These are phyloP conservation scores for Rhagoletis pomonella DNA, from an alignment of 1,140 invertebrate genomes.

Conservation along the genomic window DNA sequence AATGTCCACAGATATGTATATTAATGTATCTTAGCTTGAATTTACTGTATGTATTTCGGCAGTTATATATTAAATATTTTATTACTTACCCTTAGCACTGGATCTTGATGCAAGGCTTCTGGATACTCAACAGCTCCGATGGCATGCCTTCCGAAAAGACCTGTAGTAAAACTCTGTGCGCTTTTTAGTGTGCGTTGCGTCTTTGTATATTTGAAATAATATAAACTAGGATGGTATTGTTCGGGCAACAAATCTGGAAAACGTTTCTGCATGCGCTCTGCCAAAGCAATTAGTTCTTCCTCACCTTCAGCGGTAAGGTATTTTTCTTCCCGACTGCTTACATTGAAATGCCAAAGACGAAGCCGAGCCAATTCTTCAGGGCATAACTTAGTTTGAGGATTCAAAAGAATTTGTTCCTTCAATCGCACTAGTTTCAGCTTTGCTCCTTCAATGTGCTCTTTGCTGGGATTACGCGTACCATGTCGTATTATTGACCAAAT, in stretches of 20 bases:
- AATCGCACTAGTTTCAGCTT: slow-evolving; percentile 75
- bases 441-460: slow-evolving; percentile 76
- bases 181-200: slow-evolving; percentile 84
- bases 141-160: slow-evolving; percentile 81
- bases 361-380: slow-evolving; percentile 74
- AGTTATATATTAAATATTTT: neutral
- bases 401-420: slow-evolving; percentile 75
- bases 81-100: slow-evolving; percentile 81
- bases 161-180: slow-evolving; percentile 82
- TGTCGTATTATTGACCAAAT: slow-evolving; percentile 82
- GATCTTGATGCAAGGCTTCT: slow-evolving; percentile 79
- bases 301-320: slow-evolving; percentile 79
- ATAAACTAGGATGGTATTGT: slow-evolving; percentile 77
- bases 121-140: slow-evolving; percentile 79
- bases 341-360: slow-evolving; percentile 75
- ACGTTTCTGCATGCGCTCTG: slow-evolving; percentile 79
- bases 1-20: no score
- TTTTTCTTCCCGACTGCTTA: slow-evolving; percentile 75
- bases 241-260: slow-evolving; percentile 79
- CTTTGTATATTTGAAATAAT: slow-evolving; percentile 83
- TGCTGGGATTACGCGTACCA: slow-evolving; percentile 80
- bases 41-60: no score
- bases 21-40: no score
- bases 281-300: slow-evolving; percentile 80
- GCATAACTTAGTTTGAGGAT: slow-evolving; percentile 61